Evolutionary conservation across 2,888 invertebrate species (phyloP).

Genomic region (Maniola hyperantus): DNA sequence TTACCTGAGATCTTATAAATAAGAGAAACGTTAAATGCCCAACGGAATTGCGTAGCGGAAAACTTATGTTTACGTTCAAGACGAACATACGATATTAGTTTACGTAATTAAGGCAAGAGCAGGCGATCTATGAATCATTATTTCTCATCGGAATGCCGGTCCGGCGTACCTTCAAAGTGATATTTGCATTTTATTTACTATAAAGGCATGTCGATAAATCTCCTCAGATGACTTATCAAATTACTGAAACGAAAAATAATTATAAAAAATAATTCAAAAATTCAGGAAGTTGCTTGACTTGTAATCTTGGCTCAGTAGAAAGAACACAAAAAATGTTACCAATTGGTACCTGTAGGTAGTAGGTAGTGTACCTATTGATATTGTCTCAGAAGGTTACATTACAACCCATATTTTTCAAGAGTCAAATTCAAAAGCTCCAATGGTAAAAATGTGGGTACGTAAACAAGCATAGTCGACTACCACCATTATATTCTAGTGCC

Average conservation of each 20-base stretch:
- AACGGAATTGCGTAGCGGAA: constrained; percentile 43
- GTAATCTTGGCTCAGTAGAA: too few species aligned
- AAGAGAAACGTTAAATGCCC: constrained; percentile 17
- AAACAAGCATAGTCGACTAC: too few species aligned
- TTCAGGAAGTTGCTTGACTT: too few species aligned
- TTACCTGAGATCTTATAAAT: constrained; percentile 13
- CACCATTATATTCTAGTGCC: too few species aligned
- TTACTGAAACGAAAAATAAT: not conserved
- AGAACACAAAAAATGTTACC: too few species aligned
- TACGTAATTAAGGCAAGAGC: constrained; percentile 41
- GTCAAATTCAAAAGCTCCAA: too few species aligned
- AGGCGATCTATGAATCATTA: constrained; percentile 40
- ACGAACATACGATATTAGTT: constrained; percentile 40
- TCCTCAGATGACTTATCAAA: constrained; percentile 10
- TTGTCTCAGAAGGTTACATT: too few species aligned
- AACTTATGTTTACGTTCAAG: constrained; percentile 41
- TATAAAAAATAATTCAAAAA: too few species aligned
- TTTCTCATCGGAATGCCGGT: constrained; percentile 40
- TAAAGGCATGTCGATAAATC: constrained; percentile 10
- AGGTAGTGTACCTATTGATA: too few species aligned
- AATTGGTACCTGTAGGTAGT: too few species aligned
- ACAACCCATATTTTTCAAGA: too few species aligned
- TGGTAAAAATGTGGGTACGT: too few species aligned
- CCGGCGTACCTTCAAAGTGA: constrained; percentile 28
- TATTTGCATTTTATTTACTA: constrained; percentile 31